These are phyloP conservation scores for Epinephelus moara DNA, from an alignment of 2,113 vertebrate genomes.

Conservation along the genomic window DNA sequence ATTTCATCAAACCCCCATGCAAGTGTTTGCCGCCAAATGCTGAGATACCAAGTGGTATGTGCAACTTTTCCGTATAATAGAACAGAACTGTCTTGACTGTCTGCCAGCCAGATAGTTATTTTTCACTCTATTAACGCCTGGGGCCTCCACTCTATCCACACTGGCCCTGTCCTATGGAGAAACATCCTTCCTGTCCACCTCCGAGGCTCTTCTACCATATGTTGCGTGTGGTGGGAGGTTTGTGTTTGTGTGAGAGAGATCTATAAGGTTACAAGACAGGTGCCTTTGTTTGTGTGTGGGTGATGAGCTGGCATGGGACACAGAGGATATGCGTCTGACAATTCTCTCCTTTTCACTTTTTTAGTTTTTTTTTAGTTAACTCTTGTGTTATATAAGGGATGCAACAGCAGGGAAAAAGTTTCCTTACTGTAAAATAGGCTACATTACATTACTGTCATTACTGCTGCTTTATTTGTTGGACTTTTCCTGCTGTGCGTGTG, in stretches of 20 bases:
- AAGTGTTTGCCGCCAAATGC: conserved; percentile 43
- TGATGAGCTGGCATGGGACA: conserved; percentile 7
- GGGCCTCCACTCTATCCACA: conserved; percentile 10
- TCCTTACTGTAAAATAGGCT: background rate
- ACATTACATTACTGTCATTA: background rate
- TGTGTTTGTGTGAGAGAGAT: background rate
- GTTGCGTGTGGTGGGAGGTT: conserved; percentile 19
- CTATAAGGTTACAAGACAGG: conserved; percentile 7
- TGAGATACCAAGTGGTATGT: conserved; percentile 35
- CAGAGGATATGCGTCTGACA: background rate
- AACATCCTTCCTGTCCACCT: conserved; percentile 54
- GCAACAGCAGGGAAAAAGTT: background rate
- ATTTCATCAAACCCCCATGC: conserved; percentile 55
- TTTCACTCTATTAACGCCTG: conserved; percentile 44
- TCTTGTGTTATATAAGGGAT: background rate
- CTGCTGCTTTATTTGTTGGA: background rate
- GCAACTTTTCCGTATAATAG: conserved; percentile 40
- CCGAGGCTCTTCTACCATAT: conserved; percentile 37
- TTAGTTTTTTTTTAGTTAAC: background rate
- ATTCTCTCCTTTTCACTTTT: background rate
- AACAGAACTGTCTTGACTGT: conserved; percentile 45
- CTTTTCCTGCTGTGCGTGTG: background rate
- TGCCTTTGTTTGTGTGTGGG: conserved; percentile 18
- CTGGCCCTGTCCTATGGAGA: conserved; percentile 19
- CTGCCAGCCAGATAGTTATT: conserved; percentile 40